Evolutionary conservation across 2,888 invertebrate species (phyloP).

Genomic region (Hypsopygia costalis): DNA sequence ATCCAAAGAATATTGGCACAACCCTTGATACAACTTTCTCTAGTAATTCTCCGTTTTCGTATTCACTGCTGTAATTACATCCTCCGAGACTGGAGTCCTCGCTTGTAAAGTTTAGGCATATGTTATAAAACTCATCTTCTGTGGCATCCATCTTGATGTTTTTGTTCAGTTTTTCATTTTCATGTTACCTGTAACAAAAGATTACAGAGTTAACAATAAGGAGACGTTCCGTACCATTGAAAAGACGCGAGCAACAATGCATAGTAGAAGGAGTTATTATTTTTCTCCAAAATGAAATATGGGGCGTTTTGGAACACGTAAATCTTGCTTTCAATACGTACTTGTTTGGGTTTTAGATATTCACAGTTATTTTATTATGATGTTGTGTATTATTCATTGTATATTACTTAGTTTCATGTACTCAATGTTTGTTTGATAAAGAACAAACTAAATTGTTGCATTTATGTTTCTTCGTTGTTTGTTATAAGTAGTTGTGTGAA

Average conservation of each 20-base stretch:
- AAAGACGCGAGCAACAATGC: constrained; percentile 9
- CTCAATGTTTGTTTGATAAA: too few species aligned
- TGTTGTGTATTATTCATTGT: too few species aligned
- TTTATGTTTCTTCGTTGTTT: too few species aligned
- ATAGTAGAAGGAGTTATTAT: background rate
- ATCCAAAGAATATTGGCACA: constrained; percentile 91
- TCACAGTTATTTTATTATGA: too few species aligned
- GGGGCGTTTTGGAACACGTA: background rate
- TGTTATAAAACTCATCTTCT: constrained; percentile 67
- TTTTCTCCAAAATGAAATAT: background rate
- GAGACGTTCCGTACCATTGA: background rate
- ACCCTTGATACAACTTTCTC: constrained; percentile 85
- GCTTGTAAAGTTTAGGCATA: constrained; percentile 62
- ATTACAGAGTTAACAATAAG: constrained; percentile 14
- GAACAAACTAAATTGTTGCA: too few species aligned
- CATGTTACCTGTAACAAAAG: constrained; percentile 48
- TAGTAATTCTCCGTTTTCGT: constrained; percentile 74
- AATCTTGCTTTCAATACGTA: too few species aligned
- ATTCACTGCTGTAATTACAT: constrained; percentile 63
- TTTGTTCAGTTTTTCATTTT: constrained; percentile 25
- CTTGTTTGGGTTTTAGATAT: too few species aligned
- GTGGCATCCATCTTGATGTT: constrained; percentile 53
- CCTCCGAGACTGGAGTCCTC: constrained; percentile 52
- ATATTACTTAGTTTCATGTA: too few species aligned
- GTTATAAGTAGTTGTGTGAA: too few species aligned